These are phyloP conservation scores for Myotis davidii DNA, from an alignment of 2,113 vertebrate species.

Conservation along the genomic window DNA sequence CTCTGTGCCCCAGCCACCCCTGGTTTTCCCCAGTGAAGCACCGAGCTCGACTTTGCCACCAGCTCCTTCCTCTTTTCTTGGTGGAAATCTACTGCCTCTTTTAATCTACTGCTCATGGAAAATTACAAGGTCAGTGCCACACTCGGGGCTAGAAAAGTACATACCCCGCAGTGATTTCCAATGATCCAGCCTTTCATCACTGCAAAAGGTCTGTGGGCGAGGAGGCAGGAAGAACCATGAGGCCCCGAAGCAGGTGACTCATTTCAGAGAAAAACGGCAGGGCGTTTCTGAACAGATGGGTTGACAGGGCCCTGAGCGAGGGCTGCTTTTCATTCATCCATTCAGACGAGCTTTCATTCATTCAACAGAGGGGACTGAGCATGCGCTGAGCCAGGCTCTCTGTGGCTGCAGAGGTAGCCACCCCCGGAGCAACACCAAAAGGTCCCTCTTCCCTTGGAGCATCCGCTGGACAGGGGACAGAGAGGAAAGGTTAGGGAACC, in stretches of 20 bases:
- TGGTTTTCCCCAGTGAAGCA: not conserved
- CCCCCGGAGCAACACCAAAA: not conserved
- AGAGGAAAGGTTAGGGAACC: not conserved
- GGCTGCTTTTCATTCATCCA: not conserved
- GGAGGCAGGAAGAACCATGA: not conserved
- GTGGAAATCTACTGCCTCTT: slow-evolving; percentile 57
- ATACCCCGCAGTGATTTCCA: not conserved
- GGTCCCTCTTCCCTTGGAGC: fast-evolving
- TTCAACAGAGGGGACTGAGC: fast-evolving
- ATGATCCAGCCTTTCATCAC: slow-evolving; percentile 29
- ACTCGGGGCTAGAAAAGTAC: not conserved
- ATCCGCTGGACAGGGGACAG: fast-evolving
- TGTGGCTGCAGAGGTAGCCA: fast-evolving
- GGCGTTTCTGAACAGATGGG: not conserved
- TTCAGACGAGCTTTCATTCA: not conserved
- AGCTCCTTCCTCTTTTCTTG: not conserved
- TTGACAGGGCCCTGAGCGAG: not conserved
- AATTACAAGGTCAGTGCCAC: not conserved
- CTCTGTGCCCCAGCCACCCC: not conserved
- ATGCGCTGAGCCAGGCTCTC: fast-evolving
- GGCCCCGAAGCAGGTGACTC: slow-evolving; percentile 59
- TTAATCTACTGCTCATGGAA: slow-evolving; percentile 11
- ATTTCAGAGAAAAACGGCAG: slow-evolving; percentile 44
- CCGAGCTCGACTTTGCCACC: not conserved
- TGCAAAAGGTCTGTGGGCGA: slow-evolving; percentile 2